Conservation (phyloP, 1,140 invertebrate genomes). For the Meloidogyne chitwoodi region DNA sequence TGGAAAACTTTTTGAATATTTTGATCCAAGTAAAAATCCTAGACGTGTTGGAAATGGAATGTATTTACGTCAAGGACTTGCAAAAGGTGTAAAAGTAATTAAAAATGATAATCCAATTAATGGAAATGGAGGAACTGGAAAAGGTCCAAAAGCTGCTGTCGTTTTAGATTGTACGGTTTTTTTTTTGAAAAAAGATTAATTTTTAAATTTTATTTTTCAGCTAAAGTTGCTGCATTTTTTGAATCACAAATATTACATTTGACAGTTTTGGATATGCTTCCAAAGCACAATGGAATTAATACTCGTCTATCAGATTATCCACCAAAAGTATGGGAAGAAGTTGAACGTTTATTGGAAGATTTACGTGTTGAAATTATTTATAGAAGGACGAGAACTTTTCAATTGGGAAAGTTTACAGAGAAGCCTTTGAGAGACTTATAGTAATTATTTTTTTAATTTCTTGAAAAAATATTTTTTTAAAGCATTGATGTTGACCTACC, state of each 20-base stretch:
- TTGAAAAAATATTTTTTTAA: background rate
- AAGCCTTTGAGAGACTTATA: constrained; percentile 25
- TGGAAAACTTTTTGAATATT: constrained; percentile 23
- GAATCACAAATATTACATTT: constrained; percentile 8
- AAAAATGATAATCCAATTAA: background rate
- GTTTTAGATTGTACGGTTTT: constrained; percentile 27
- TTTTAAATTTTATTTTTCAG: constrained; percentile 11
- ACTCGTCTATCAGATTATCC: background rate
- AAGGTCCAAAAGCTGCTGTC: constrained; percentile 22
- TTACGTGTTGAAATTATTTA: constrained; percentile 29
- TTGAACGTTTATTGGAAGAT: constrained; percentile 18
- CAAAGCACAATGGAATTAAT: background rate
- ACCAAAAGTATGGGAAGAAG: background rate
- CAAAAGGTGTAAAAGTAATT: constrained; percentile 29
- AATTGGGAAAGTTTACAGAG: constrained; percentile 22
- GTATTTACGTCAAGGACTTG: constrained; percentile 24
- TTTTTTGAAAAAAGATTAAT: background rate
- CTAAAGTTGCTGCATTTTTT: constrained; percentile 31
- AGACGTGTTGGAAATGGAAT: constrained; percentile 25
- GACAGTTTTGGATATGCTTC: constrained; percentile 20
- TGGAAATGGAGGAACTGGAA: background rate
- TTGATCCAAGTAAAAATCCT: background rate
- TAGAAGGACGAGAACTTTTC: constrained; percentile 21
- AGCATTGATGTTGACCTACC: constrained; percentile 16
- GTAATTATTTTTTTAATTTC: background rate